Evolutionary conservation across 2,113 vertebrate species (phyloP), one percentile per base, ranked within the genome.

Genomic region (Hippoglossus stenolepis): DNA sequence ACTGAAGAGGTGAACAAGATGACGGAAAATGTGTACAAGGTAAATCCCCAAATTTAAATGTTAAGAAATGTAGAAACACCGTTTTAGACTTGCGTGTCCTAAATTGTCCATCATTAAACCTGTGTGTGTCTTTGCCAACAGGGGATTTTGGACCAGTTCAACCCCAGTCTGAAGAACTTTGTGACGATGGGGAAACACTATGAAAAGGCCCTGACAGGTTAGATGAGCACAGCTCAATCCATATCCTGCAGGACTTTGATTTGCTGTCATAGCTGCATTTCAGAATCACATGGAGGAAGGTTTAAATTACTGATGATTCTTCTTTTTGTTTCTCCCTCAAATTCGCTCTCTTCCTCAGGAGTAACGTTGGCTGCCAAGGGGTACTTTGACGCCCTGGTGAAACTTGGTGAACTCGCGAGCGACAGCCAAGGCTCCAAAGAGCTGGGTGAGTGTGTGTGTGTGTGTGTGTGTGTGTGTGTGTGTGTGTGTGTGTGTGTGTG

Each of bases 341-440:
- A 47, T 47, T 35, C 9, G 4, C 21, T 85, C 18, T 80, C 43
- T 49, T 69, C 75, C 54, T 21, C 90, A 96, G 96, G 96, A 62
- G 95, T 96, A 63, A 96, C 95, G 0, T 89, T 95, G 40, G 95
- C 96, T 68, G 95, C 96, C 17, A 96, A 96, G 76, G 96, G 95
- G 6, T 96, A 96, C 88, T 96, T 96, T n/a, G 95, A 96, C 49
- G 92, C 95, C 53, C 90, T 96, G 84, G 96, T 96, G 85, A 96
- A 96, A 89, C 94, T 96, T 0, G 96, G 96, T 54, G 96, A 96
- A 75, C 87, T 96, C 83, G 95, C 96, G 14, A 96, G 95, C 26
- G 95, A 96, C 87, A 96, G 96, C 87, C 96, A 96, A 90, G 95
- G 95, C 54, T 96, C 96, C 65, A 96, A 96, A 81, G 96, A 96